Percentiles rank a stretch among this genome's conserved stretches.
Evolutionary conservation across 2,113 vertebrate species (phyloP).

Genomic region (Myanophis thanlyinensis): DNA sequence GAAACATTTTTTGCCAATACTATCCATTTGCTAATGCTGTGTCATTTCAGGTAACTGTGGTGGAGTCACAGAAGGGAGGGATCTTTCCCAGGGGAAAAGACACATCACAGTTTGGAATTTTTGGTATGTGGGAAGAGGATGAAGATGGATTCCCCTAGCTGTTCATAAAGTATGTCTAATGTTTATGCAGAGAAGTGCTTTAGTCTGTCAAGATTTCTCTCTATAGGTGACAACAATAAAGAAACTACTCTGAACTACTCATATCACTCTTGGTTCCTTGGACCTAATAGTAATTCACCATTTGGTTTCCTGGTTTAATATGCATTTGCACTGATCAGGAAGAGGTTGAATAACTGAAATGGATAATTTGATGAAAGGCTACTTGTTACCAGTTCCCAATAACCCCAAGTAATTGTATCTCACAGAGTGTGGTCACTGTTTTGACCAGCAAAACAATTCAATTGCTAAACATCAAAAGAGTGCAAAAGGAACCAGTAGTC

Average conservation of each 20-base stretch:
- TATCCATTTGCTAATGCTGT: not conserved
- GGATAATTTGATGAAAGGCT: not conserved
- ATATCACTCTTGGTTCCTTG: not conserved
- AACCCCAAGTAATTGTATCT: not conserved
- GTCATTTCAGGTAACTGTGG: not conserved
- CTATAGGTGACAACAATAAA: not conserved
- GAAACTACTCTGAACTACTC: not conserved
- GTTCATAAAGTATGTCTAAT: not conserved
- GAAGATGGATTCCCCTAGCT: not conserved
- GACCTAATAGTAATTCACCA: not conserved
- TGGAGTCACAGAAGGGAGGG: not conserved
- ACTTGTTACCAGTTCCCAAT: not conserved
- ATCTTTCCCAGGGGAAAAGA: not conserved
- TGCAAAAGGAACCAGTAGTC: not conserved
- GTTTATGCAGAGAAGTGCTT: not conserved
- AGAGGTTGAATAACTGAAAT: not conserved
- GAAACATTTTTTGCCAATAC: not conserved
- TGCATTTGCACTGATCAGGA: not conserved
- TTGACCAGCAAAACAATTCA: not conserved
- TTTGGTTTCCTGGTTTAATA: not conserved
- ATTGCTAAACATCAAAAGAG: not conserved
- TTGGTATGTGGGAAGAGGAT: not conserved
- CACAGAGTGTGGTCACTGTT: not conserved
- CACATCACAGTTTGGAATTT: not conserved
- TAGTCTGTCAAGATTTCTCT: not conserved